Evolutionary conservation across 2,113 vertebrate genomes (phyloP).

Genomic region (Cyphomyrus discorhynchus): DNA sequence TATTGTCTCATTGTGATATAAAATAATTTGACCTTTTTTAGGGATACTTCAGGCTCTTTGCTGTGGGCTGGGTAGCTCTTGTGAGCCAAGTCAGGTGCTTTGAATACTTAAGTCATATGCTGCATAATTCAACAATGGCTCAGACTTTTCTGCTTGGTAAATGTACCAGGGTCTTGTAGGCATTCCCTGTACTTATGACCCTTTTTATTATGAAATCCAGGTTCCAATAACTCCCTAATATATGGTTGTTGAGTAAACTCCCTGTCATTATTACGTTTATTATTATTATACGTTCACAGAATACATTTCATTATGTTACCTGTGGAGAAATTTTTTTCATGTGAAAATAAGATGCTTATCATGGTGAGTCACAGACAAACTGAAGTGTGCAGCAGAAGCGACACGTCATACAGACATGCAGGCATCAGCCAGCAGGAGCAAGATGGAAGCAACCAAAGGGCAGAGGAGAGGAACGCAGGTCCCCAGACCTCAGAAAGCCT

Average conservation of each 20-base stretch:
- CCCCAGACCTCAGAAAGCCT: not conserved
- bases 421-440: not conserved
- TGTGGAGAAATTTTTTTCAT: not conserved
- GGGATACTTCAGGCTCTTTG: not conserved
- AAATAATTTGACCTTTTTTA: not conserved
- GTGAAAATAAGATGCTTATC: not conserved
- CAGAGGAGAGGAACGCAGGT: not conserved
- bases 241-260: not conserved
- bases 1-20: not conserved
- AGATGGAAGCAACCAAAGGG: not conserved
- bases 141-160: not conserved
- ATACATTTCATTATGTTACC: not conserved
- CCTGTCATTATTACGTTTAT: not conserved
- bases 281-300: not conserved
- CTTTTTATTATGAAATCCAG: not conserved
- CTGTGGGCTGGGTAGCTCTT: not conserved
- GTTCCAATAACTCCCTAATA: not conserved
- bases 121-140: not conserved
- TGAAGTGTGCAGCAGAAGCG: not conserved
- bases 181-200: not conserved
- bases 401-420: not conserved
- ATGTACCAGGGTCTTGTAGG: not conserved
- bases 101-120: not conserved
- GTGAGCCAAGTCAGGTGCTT: not conserved
- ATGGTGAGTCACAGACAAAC: not conserved